Base-by-base conservation (phyloP, 1,140 invertebrate species). In the Nixonia krombeini region DNA sequence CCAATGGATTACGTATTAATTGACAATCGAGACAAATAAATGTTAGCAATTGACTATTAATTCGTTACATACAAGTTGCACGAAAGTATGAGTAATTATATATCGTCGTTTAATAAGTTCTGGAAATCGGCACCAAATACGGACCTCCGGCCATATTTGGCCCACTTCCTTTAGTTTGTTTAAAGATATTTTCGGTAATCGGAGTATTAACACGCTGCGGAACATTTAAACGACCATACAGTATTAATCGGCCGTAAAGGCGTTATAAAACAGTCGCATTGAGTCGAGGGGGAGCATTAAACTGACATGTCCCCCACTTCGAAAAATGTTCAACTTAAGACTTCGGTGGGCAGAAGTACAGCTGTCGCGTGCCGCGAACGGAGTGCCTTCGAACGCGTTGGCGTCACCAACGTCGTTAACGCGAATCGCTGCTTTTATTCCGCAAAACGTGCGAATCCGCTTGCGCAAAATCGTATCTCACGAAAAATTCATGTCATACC, bases 281-380 rank as follows among this genome's bases (percentile, higher is more conserved):
- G 45, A 55, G 41, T 25, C 31, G 41, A 35, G 18, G 40, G 10
- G 23, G 46, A 53, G 56, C 62, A 49, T 53, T 58, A 21, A 56
- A 45, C 23, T 45, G 42, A 29, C 42, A 9, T 33, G 13, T 46
- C 33, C 66, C 66, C 66, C 65, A 63, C 66, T 58, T 50, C 15
- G 42, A 51, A 40, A 7, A 31, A 37, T 52, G 31, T 13, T 62
- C 46, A 51, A 56, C 40, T 51, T 68, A 40, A 46, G 38, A 52
- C 49, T 57, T 29, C 29, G 47, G 53, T 42, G 38, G 42, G 53
- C 40, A 51, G 65, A 59, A 63, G 65, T 61, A 51, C 28, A 47
- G 23, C 37, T 50, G 56, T 64, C 62, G 61, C 56, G 55, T 65
- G 62, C 67, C 61, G 50, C 42, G 37, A 59, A 42, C 42, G 23